Evolutionary conservation across 2,113 vertebrate genomes (phyloP), one percentile per base, ranked within the genome.

Genomic region (Choloepus hoffmanni): DNA sequence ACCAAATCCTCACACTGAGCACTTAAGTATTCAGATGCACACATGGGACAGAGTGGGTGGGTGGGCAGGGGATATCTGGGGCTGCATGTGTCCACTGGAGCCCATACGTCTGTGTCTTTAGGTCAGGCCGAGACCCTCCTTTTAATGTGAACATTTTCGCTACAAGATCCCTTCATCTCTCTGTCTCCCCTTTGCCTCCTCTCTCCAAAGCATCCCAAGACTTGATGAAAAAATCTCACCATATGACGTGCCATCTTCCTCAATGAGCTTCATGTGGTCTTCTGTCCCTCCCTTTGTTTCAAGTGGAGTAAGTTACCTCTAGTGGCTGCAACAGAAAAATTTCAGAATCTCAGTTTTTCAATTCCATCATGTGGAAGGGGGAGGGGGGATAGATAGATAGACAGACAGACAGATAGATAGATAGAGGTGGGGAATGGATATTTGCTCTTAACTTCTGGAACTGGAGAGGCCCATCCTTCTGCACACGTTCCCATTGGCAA

Each of bases 41-140:
- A 5, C 15, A 4, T 7, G 10, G 0, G 43, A 4, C 4, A n/a
- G 60, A 18, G 6, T 1, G 4, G 2, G 5, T 3, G 9, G 18
- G 43, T 33, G 21, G 70, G 5, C 0, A 1, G 40, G 23, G 13
- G 63, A 4, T 11, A 6, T 12, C 0, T 4, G 21, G 16, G 16
- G 13, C 16, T 58, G 5, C 43, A 21, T 3, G 23, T 5, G 14
- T 4, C 23, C 13, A 13, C 2, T 0, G 24, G 11, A 21, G 36
- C 28, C 50, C 58, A 13, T 73, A 8, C 36, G 50, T 30, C 43
- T 28, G 5, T 40, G n/a, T n/a, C 36, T 12, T 55, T 33, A 36
- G 50, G 24, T 26, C 10, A 48, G 7, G 48, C 73, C 28, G 36
- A 76, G n/a, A 60, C 53, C n/a, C 13, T 79, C 14, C 0, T 21